A percentile compares a stretch with the other conserved stretches of the same genome.
Conservation (phyloP, 2,888 invertebrate species). For the Cephus pygmeus region DNA sequence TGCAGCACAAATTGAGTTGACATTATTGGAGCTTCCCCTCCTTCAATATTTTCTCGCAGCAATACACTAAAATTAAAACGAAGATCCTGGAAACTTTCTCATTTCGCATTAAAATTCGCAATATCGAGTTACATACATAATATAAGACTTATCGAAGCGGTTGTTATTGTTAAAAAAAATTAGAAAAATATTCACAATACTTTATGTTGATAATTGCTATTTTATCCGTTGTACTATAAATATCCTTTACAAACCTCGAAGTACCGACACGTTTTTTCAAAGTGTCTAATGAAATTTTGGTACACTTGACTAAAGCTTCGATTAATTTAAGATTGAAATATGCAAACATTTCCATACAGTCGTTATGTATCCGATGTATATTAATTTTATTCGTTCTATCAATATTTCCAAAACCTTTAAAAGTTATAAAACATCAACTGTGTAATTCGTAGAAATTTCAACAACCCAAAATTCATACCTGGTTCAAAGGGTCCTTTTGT, state of each 20-base stretch:
- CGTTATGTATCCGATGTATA: constrained; percentile 72
- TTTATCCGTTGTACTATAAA: background rate
- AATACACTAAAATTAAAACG: constrained; percentile 28
- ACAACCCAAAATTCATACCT: constrained; percentile 61
- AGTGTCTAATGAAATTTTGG: constrained; percentile 78
- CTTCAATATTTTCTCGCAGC: constrained; percentile 31
- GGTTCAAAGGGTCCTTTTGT: constrained; percentile 68
- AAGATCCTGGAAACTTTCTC: background rate
- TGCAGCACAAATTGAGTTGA: constrained; percentile 73
- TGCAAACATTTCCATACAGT: constrained; percentile 84
- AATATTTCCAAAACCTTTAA: constrained; percentile 73
- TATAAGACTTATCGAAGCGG: background rate
- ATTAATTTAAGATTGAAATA: constrained; percentile 82
- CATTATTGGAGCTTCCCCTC: constrained; percentile 68
- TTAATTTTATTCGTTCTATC: constrained; percentile 73
- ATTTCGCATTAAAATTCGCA: background rate
- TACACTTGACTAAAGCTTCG: constrained; percentile 79
- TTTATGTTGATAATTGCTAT: too few species aligned
- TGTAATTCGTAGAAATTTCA: background rate
- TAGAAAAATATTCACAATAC: background rate
- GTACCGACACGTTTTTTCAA: constrained; percentile 71
- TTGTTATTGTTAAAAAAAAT: background rate
- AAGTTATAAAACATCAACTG: background rate
- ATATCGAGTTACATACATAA: background rate
- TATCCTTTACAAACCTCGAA: constrained; percentile 41